Evolutionary conservation across 2,113 vertebrate species (phyloP), one percentile per base, ranked within the genome.

Genomic region (Sakesphorus luctuosus): DNA sequence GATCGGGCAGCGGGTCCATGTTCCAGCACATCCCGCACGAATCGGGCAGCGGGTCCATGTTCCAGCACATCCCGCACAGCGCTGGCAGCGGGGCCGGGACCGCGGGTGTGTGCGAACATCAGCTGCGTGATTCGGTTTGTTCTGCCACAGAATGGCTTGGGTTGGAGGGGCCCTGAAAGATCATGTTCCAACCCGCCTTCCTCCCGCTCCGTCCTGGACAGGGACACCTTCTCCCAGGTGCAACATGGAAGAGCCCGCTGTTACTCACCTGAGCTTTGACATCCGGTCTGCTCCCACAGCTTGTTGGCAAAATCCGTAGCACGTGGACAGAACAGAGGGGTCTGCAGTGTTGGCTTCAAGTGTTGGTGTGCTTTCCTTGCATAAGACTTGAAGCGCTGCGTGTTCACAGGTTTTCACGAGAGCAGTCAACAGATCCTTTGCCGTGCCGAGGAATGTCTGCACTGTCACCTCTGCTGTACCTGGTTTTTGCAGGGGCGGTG

Each of bases 391-490:
- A 66, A 99, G 61, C 2, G 97, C 97, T 26, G 94, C 97, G 84
- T 98, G 97, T 61, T 96, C 91, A 82, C 98, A 98, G 28, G 96
- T 98, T 98, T 98, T 98, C 40, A 75, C 11, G 35, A 98, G 81
- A 94, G 1, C 98, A 98, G 93, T 98, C 96, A 6, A 87, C 25
- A 59, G 98, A 98, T 47, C 98, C 98, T 26, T 94, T 90, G 88
- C 98, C 35, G 98, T 43, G 14, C 76, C 14, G 0, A n/a, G 98
- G 61, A 98, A 98, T 0, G 96, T 98, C 96, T 99, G 98, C 98
- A 97, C 98, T 87, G 98, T 99, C 86, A 98, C 98, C 72, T 98
- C 98, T 65, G 98, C 97, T 0, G 98, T 99, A 80, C 98, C 98
- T 33, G 49, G 6, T 36, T 47, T 76, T 84, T 4, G 0, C 5